phyloP scores from a whole-genome alignment of 1,140 invertebrate species.

The Probaryconus sp. region DNA sequence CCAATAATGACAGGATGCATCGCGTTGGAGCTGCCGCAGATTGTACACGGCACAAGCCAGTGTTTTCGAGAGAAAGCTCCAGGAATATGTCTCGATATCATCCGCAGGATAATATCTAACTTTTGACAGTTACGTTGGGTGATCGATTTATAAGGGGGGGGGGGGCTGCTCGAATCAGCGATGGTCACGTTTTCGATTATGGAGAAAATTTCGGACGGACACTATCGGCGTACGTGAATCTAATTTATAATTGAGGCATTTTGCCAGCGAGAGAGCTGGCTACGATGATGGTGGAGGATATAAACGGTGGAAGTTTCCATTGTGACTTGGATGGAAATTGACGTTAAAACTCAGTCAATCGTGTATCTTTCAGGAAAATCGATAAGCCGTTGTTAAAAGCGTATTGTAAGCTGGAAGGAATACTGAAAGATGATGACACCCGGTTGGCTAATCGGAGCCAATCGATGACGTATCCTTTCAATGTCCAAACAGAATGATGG shows the following conservation, averaged over 20 bases:
- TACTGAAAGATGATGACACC: slow-evolving; percentile 67
- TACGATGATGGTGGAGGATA: background rate
- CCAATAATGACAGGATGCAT: slow-evolving; percentile 74
- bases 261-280: background rate
- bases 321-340: slow-evolving; percentile 30
- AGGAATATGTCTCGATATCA: too few relatives aligned
- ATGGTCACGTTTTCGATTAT: too few relatives aligned
- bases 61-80: slow-evolving; percentile 11
- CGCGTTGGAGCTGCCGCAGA: slow-evolving; percentile 37
- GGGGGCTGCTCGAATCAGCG: too few relatives aligned
- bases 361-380: slow-evolving; percentile 41
- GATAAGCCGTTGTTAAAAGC: slow-evolving; percentile 15
- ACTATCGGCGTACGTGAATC: too few relatives aligned
- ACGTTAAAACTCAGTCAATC: slow-evolving; percentile 35
- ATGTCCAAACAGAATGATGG: too few relatives aligned
- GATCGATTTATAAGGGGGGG: too few relatives aligned
- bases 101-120: too few relatives aligned
- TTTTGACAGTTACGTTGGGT: too few relatives aligned
- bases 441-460: slow-evolving; percentile 73
- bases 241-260: slow-evolving; percentile 3
- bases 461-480: background rate
- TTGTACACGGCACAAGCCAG: background rate
- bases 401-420: slow-evolving; percentile 29
- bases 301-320: slow-evolving; percentile 42
- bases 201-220: too few relatives aligned